phyloP scores from a whole-genome alignment of 2,888 invertebrate species.

The Thereva unica region DNA sequence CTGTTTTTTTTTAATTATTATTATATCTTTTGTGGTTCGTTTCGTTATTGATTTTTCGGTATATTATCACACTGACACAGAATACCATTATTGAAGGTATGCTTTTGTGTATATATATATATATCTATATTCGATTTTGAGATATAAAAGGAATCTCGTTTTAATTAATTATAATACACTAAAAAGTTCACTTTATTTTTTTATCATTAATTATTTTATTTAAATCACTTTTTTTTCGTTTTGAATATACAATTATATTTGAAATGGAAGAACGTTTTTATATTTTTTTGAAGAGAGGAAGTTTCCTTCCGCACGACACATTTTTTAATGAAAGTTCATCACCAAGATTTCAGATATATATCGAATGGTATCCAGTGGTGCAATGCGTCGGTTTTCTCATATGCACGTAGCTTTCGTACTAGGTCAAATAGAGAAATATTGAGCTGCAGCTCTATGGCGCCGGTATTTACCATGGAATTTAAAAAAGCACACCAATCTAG shows the following conservation, averaged over 20 bases:
- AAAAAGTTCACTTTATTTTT: too few species aligned
- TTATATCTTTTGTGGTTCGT: neutral
- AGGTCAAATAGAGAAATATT: constrained; percentile 34
- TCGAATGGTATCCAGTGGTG: constrained; percentile 19
- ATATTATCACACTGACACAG: constrained; percentile 26
- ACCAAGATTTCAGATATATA: constrained; percentile 18
- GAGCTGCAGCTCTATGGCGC: constrained; percentile 33
- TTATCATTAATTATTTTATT: too few species aligned
- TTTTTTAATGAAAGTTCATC: constrained; percentile 27
- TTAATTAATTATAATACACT: too few species aligned
- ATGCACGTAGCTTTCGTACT: constrained; percentile 18
- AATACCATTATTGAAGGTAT: constrained; percentile 14
- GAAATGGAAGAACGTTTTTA: too few species aligned
- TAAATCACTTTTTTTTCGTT: too few species aligned
- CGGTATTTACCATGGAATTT: constrained; percentile 7
- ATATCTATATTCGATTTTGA: constrained; percentile 10
- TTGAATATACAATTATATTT: too few species aligned
- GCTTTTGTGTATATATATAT: constrained; percentile 5
- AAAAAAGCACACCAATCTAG: constrained; percentile 19
- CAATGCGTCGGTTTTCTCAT: constrained; percentile 34
- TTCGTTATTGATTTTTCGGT: constrained; percentile 29
- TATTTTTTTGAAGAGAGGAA: neutral
- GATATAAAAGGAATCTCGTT: neutral
- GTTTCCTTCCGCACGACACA: constrained; percentile 20
- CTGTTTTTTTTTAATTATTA: too few species aligned